Conservation (phyloP, 1,140 invertebrate species). For the Aethina tumida region DNA sequence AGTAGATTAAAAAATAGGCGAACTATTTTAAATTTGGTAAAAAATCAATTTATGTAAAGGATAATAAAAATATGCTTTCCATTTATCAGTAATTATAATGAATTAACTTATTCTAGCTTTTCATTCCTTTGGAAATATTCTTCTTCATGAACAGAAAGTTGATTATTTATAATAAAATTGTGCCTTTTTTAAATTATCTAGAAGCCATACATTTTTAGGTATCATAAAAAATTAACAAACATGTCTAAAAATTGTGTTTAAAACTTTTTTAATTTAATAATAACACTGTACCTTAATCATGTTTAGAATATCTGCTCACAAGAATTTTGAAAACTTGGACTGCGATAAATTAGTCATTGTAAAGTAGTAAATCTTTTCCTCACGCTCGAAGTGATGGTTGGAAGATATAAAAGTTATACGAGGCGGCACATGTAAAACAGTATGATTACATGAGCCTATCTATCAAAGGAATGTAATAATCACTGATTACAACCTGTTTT, state of each 20-base stretch:
- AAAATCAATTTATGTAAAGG: no score
- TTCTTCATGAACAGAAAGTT: not conserved
- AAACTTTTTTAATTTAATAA: no score
- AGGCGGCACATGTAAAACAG: constrained; percentile 6
- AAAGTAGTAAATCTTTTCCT: constrained; percentile 4
- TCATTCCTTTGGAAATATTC: no score
- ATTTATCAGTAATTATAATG: no score
- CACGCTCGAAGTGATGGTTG: not conserved
- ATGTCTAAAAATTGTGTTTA: no score
- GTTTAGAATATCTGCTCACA: not conserved
- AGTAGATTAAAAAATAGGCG: no score
- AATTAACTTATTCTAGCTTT: no score
- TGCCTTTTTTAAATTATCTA: not conserved
- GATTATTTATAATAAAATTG: constrained; percentile 1
- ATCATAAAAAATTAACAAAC: constrained; percentile 1
- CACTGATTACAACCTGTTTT: constrained; percentile 7
- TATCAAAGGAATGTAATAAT: constrained; percentile 4
- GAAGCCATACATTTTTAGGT: not conserved
- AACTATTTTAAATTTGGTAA: no score
- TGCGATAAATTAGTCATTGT: constrained; percentile 5
- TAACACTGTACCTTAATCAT: constrained; percentile 1
- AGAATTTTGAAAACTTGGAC: constrained; percentile 3
- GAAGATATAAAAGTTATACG: constrained; percentile 7
- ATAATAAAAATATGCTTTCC: no score
- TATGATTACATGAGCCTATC: constrained; percentile 8